These are phyloP conservation scores for Fragum sueziense DNA, from an alignment of 2,888 invertebrate genomes.

Conservation along the genomic window DNA sequence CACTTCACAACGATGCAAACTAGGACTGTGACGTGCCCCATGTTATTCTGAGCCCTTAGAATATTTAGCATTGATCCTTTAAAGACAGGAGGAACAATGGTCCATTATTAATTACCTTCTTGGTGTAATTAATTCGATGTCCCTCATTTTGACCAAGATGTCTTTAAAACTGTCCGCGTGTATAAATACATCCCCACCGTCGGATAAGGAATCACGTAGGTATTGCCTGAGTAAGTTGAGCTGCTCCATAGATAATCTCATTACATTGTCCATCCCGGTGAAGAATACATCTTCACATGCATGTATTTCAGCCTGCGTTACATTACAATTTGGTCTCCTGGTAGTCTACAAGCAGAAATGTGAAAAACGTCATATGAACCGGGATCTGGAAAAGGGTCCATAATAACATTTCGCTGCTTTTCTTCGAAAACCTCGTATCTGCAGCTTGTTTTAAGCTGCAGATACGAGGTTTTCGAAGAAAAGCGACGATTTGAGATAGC, in stretches of 20 bases:
- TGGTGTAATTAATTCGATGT: background rate
- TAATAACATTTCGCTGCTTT: too few species aligned
- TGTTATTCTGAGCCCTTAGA: too few species aligned
- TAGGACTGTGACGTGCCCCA: too few species aligned
- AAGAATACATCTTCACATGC: background rate
- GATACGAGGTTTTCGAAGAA: too few species aligned
- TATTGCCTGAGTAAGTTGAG: background rate
- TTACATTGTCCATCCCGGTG: background rate
- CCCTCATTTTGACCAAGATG: background rate
- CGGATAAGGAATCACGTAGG: background rate
- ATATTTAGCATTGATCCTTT: too few species aligned
- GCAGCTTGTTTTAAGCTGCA: too few species aligned
- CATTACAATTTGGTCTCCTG: background rate
- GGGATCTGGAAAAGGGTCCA: too few species aligned
- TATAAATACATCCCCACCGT: background rate
- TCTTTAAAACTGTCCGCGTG: background rate
- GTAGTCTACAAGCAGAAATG: background rate
- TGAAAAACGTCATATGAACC: background rate
- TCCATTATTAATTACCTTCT: slow-evolving; percentile 8
- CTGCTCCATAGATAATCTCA: background rate
- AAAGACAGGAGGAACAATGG: too few species aligned
- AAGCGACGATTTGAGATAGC: too few species aligned
- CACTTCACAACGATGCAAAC: too few species aligned
- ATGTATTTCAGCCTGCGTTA: background rate
- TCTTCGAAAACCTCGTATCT: too few species aligned